phyloP scores from a whole-genome alignment of 2,797 vertebrate species.

The Poecilia gillii region DNA sequence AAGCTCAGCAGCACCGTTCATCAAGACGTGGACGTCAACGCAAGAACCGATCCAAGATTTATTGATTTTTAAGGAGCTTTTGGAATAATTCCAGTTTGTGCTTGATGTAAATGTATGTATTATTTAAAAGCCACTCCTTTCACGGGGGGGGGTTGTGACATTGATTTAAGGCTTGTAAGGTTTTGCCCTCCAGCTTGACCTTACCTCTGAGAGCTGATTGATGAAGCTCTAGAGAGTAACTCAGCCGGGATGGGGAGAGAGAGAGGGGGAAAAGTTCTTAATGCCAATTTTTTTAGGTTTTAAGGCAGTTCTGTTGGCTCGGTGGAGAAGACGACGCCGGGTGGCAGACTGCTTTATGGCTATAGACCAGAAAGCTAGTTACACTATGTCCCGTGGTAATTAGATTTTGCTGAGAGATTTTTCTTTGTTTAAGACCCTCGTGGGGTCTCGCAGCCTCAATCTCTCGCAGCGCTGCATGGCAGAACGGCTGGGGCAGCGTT shows the following conservation, averaged over 20 bases:
- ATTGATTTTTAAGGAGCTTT: conserved; percentile 42
- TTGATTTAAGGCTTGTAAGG: conserved; percentile 35
- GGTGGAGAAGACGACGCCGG: conserved; percentile 24
- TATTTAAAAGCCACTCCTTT: conserved; percentile 33
- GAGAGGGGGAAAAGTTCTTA: conserved; percentile 5
- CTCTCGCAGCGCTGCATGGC: conserved; percentile 35
- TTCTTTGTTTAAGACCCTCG: conserved; percentile 45
- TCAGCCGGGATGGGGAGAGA: not conserved
- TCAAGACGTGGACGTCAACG: conserved; percentile 31
- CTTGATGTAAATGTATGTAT: conserved; percentile 23
- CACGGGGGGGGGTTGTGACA: conserved; percentile 3
- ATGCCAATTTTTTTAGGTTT: conserved; percentile 18
- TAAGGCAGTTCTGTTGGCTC: conserved; percentile 28
- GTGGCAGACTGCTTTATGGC: conserved; percentile 37
- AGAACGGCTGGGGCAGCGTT: conserved; percentile 32
- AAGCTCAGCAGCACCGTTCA: conserved; percentile 50
- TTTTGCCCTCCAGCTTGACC: conserved; percentile 35
- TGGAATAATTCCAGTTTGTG: conserved; percentile 32
- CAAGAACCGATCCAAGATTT: conserved; percentile 25
- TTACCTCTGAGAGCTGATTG: conserved; percentile 32
- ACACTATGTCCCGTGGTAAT: conserved; percentile 30
- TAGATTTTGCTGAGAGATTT: conserved; percentile 55
- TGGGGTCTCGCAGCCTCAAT: conserved; percentile 35
- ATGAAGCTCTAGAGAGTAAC: conserved; percentile 14
- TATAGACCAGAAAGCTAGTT: conserved; percentile 25